Evolutionary conservation across 35 echinoderm and acorn worm genomes (phyloP), one percentile per base, ranked within the genome.

Genomic region (Stichopus chloronotus): DNA sequence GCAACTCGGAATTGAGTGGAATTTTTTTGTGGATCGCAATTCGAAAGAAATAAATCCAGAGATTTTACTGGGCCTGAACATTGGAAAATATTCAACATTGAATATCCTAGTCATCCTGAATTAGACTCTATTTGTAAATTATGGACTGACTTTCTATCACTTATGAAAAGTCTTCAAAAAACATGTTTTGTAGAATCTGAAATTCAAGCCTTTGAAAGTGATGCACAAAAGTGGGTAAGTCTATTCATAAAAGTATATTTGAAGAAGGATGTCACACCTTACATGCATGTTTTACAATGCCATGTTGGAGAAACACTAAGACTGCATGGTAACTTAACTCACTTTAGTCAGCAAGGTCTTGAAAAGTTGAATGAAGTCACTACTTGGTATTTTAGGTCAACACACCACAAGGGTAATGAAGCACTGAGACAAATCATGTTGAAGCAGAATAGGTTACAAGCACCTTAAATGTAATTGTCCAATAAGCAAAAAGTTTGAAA

Each of bases 311-410:
- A 84, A 84, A 57, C 55, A 57, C 55, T 84, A 13, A 57, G 30
- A 54, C 8, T 52, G 55, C 81, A 84, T 53, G 81, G 81, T 54
- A 84, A 84, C 55, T 52, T 84, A 84, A 52, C 81, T 17, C 81
- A 54, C 81, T 84, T 84, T 52, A 81, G 78, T 81, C 78, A 81
- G 78, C 78, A 81, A 52, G 78, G 78, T 81, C 78, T 81, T n/a
- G 78, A 81, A 81, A 81, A 81, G 43, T 52, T 81, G 5, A 81
- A 81, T 52, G 78, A 81, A 52, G 78, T 81, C 2, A 81, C 78
- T 25, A 23, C 78, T 81, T 81, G 78, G 78, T 81, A 23, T 25
- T 84, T 84, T 57, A 52, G 81, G 25, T 84, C 81, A 54, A 20
- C 81, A 6, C 81, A 84, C 55, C 81, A 84, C 55, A 84, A 54